Evolutionary conservation across 2,888 invertebrate genomes (phyloP), one percentile per base, ranked within the genome.

Genomic region (Xestia xanthographa): DNA sequence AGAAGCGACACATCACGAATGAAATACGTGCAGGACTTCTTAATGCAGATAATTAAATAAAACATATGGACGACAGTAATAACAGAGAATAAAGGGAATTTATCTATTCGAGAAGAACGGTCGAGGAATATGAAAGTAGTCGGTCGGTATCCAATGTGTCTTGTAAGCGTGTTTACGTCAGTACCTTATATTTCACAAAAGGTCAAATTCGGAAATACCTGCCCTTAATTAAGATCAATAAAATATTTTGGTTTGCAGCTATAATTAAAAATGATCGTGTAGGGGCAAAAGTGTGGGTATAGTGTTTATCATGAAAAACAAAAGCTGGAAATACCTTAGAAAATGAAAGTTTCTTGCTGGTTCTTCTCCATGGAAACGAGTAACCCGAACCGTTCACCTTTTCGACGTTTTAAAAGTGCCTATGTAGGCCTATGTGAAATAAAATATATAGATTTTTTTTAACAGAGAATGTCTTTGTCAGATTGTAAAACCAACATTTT

Each of bases 1-100:
- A 65, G 48, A 69, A 66, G 56, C 62, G 67, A 75, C 71, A 79
- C 70, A 66, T 84, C 77, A 82, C 72, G 70, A 76, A 76, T 76
- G 41, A 67, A 70, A 60, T 80, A 80, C 88, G 87, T 88, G 80
- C 77, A 50, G 17, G 66, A 71, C 77, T 83, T 84, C 58, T 73
- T 72, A 80, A 88, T 77, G 66, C 17, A 71, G 62, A 77, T 79
- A 77, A 88, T 83, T 80, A 79, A 80, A 86, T 87, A 84, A 70
- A 76, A 69, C 66, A 67, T 82, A 66, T 73, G 66, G 60, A 58
- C 66, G 62, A 38, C 45, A 53, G 66, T 65, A 86, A 77, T 79
- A 83, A 84, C 72, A 82, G n/a, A 58, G 14, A 74, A 79, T 82
- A 75, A 71, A 85, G 53, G 63, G 60, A 84, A 80, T 75, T 73